phyloP scores from a whole-genome alignment of 1,140 invertebrate species.

The Ceratosolen fusciceps region DNA sequence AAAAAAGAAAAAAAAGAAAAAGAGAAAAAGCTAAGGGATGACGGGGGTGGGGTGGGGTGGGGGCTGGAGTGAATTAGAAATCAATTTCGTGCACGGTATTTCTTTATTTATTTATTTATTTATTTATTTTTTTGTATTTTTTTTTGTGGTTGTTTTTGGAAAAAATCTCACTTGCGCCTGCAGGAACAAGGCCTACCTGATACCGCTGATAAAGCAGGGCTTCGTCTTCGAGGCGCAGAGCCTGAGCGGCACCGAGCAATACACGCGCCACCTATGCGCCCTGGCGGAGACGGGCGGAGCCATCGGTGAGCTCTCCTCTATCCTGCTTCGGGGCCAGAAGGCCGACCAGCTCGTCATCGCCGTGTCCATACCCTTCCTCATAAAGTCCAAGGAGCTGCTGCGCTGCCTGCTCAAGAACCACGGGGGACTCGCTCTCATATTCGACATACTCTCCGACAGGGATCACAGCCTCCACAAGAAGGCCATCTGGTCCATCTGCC shows the following conservation, averaged over 20 bases:
- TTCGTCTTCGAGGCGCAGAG: conserved; percentile 65
- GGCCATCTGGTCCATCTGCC: conserved; percentile 64
- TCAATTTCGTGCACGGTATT: too few species aligned
- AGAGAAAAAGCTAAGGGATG: too few species aligned
- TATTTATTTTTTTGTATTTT: too few species aligned
- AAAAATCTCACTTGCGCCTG: too few species aligned
- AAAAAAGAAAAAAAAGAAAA: too few species aligned
- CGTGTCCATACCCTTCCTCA: conserved; percentile 66
- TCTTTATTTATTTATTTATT: too few species aligned
- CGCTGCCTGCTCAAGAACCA: conserved; percentile 58
- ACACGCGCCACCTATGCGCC: conserved; percentile 52
- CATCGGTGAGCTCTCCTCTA: conserved; percentile 60
- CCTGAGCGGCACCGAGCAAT: conserved; percentile 58
- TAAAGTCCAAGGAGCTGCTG: conserved; percentile 57
- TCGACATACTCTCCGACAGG: conserved; percentile 54
- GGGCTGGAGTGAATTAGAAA: too few species aligned
- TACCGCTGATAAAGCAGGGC: conserved; percentile 64
- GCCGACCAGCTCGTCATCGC: conserved; percentile 59
- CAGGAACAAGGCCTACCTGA: conserved; percentile 63
- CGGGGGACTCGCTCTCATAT: conserved; percentile 63
- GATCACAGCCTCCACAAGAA: conserved; percentile 59
- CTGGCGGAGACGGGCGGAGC: conserved; percentile 62
- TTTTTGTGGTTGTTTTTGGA: too few species aligned
- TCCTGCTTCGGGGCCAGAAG: conserved; percentile 60
- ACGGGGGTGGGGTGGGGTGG: too few species aligned